A percentile compares a stretch with the other conserved stretches of the same genome.
These are phyloP conservation scores for Charina bottae DNA, from an alignment of 2,113 vertebrate species.

Conservation along the genomic window DNA sequence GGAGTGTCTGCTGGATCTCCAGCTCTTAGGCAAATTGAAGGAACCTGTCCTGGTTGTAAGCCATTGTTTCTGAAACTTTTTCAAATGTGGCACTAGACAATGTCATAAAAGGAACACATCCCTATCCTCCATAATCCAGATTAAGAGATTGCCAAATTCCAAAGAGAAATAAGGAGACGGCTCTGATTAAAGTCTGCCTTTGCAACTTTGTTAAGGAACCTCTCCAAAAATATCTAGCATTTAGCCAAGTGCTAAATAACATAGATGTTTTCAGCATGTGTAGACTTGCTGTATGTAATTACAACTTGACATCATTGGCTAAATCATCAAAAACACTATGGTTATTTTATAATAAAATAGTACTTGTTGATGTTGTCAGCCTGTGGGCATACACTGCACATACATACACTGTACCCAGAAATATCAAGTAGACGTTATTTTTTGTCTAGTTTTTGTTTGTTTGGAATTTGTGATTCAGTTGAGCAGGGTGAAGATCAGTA, in stretches of 20 bases:
- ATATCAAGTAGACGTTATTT: constrained; percentile 41
- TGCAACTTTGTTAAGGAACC: not conserved
- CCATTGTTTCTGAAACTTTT: not conserved
- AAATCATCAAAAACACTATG: constrained; percentile 12
- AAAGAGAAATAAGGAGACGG: not conserved
- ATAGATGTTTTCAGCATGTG: not conserved
- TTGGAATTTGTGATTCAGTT: no score
- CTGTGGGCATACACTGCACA: constrained; percentile 45
- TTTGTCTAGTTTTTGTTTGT: not conserved
- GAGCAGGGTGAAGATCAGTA: no score
- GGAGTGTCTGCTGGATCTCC: no score
- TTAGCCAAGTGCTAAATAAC: constrained; percentile 1
- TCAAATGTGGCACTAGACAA: not conserved
- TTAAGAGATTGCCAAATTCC: not conserved
- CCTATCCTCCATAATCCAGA: not conserved
- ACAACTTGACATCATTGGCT: constrained; percentile 28
- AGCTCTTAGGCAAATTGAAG: not conserved
- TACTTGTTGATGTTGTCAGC: constrained; percentile 40
- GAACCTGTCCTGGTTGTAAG: not conserved
- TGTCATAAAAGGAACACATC: not conserved
- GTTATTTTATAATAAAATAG: constrained; percentile 37
- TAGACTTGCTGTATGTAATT: constrained; percentile 34
- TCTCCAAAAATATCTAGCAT: not conserved
- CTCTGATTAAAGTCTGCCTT: not conserved
- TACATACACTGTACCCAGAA: constrained; percentile 11